Evolutionary conservation across 2,888 invertebrate species (phyloP), one percentile per base, ranked within the genome.

Genomic region (Laspeyria flexula): DNA sequence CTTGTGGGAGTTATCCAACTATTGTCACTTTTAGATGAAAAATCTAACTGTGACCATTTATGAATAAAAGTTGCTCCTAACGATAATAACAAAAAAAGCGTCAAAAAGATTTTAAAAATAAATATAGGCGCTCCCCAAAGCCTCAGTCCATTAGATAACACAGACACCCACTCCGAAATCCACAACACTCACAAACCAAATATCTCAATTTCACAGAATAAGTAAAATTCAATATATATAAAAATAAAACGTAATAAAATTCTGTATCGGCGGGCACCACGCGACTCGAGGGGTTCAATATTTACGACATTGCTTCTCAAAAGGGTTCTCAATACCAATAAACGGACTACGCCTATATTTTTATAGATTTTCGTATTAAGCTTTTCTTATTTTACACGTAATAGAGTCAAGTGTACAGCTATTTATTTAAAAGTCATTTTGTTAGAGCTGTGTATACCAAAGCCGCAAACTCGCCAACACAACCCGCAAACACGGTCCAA

Each of bases 161-260:
- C 9, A 33, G 25, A 39, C 18, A 18, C 12, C 33, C 29, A 43
- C 34, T 42, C 23, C 25, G 35, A 44, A 42, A 33, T 31, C 23
- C 31, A 11, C 15, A 54, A 35, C 37, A 44, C 30, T 35, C 34
- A 11, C 21, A 48, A 58, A 46, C 11, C 33, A 27, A 35, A 55
- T 45, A 47, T 58, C 50, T 52, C 49, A 53, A 68, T 60, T 62
- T 43, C 43, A 33, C 31, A 64, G 54, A 72, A 70, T 67, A 68
- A 67, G 55, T 51, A 64, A 70, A 79, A 83, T 83, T 84, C 81
- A 81, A 85, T 86, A 77, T 77, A 81, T 72, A 81, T 82, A 82
- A 82, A 83, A 83, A 82, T 85, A 80, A 81, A 79, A 80, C 70
- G 71, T 77, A 88, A 86, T 88, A 86, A 88, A 87, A 83, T 62